phyloP scores from a whole-genome alignment of 2,888 invertebrate genomes.

The Acleris sparsana region DNA sequence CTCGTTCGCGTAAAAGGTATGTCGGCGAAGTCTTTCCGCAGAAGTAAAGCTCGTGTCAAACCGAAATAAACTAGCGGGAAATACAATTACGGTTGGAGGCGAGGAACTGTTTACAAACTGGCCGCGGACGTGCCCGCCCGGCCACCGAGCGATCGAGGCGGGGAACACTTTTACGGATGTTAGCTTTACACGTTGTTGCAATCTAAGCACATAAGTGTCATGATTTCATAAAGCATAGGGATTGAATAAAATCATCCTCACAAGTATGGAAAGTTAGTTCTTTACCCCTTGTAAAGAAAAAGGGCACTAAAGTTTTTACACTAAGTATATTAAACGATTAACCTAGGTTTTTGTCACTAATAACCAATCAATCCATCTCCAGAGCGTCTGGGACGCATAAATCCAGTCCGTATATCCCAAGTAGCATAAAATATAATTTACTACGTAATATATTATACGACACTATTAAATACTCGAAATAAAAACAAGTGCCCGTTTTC shows the following conservation, averaged over 20 bases:
- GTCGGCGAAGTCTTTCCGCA: slow-evolving; percentile 52
- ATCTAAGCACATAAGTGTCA: slow-evolving; percentile 49
- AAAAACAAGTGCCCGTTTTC: too few relatives aligned
- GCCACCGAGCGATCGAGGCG: slow-evolving; percentile 48
- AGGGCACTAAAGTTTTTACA: too few relatives aligned
- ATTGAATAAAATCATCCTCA: too few relatives aligned
- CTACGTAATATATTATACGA: too few relatives aligned
- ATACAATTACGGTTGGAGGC: slow-evolving; percentile 65
- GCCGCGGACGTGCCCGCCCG: slow-evolving; percentile 56
- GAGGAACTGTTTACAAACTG: slow-evolving; percentile 71
- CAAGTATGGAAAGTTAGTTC: too few relatives aligned
- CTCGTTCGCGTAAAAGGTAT: slow-evolving; percentile 48
- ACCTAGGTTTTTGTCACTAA: too few relatives aligned
- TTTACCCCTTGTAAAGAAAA: too few relatives aligned
- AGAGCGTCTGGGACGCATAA: neutral
- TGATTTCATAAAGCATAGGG: slow-evolving; percentile 35
- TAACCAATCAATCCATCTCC: neutral
- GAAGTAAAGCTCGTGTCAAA: slow-evolving; percentile 60
- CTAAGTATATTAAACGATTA: too few relatives aligned
- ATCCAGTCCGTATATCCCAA: neutral
- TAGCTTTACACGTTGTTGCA: slow-evolving; percentile 51
- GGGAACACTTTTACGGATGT: slow-evolving; percentile 53
- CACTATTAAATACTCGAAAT: too few relatives aligned
- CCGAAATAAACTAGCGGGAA: slow-evolving; percentile 68
- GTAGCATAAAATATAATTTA: too few relatives aligned